Evolutionary conservation across 1,140 invertebrate species (phyloP).

Genomic region (Hypsibius dujardini): DNA sequence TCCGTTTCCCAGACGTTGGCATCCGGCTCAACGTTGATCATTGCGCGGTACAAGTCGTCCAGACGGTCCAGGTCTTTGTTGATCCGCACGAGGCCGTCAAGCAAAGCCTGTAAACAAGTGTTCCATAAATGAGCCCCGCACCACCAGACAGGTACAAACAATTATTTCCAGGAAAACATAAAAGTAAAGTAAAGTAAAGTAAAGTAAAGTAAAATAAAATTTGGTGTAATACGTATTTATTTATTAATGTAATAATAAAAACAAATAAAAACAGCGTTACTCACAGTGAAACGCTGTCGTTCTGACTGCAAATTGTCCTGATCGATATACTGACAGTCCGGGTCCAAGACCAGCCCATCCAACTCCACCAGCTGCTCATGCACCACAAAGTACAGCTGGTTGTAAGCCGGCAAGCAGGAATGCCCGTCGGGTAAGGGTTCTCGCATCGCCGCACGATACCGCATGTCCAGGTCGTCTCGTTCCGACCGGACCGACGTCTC

Average conservation of each 20-base stretch:
- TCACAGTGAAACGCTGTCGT: constrained; percentile 4
- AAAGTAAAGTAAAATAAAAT: background rate
- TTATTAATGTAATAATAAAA: too few species aligned
- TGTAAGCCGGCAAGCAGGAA: constrained; percentile 5
- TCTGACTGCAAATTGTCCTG: background rate
- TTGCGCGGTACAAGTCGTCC: constrained; percentile 11
- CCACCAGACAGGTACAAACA: too few species aligned
- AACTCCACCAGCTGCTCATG: constrained; percentile 1
- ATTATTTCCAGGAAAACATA: too few species aligned
- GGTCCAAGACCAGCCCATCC: background rate
- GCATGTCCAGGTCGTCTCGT: background rate
- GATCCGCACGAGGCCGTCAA: constrained; percentile 4
- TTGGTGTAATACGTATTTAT: too few species aligned
- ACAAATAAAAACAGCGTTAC: background rate
- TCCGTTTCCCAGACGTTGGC: background rate
- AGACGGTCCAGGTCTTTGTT: constrained; percentile 3
- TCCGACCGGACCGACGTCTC: background rate
- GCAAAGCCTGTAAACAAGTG: background rate
- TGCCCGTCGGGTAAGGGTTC: background rate
- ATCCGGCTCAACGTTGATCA: background rate
- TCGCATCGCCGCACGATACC: background rate
- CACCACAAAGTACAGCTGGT: background rate
- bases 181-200: background rate
- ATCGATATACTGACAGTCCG: constrained; percentile 15
- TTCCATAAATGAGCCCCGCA: too few species aligned